Evolutionary conservation across 2,888 invertebrate species (phyloP).

Genomic region (Troides aeacus): DNA sequence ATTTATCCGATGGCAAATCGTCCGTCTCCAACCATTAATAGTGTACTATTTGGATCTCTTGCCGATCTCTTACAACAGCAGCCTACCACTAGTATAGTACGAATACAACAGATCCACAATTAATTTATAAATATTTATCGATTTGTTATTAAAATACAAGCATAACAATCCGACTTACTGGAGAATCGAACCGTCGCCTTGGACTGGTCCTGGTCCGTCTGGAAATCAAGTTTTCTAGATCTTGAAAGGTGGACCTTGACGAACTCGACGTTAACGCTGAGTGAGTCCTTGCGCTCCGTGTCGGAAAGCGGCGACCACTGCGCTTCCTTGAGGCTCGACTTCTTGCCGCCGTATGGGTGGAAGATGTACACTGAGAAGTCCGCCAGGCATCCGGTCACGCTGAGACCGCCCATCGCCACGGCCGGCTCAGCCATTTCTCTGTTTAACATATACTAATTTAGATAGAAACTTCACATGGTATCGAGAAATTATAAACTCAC

Average conservation of each 20-base stretch:
- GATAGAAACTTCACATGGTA: too few species aligned
- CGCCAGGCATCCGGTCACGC: slow-evolving; percentile 97
- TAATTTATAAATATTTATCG: too few species aligned
- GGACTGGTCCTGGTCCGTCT: slow-evolving; percentile 84
- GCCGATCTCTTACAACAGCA: too few species aligned
- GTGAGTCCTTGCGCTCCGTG: slow-evolving; percentile 95
- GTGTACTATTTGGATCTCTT: too few species aligned
- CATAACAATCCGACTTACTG: slow-evolving; percentile 76
- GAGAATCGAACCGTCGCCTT: slow-evolving; percentile 95
- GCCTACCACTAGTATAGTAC: too few species aligned
- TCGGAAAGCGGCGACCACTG: slow-evolving; percentile 94
- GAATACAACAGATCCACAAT: too few species aligned
- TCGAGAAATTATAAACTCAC: too few species aligned
- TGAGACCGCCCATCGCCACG: slow-evolving; percentile 90
- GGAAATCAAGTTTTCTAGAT: slow-evolving; percentile 92
- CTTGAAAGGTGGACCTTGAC: slow-evolving; percentile 97
- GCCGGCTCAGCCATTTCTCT: slow-evolving; percentile 81
- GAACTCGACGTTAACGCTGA: slow-evolving; percentile 97
- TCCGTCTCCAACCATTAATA: too few species aligned
- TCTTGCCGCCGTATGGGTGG: slow-evolving; percentile 98
- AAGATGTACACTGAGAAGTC: slow-evolving; percentile 99
- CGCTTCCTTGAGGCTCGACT: slow-evolving; percentile 87
- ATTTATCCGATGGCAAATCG: too few species aligned
- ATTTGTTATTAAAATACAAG: too few species aligned
- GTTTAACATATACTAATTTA: not conserved